Percentiles rank a stretch among this genome's conserved stretches.
Conservation (phyloP, 2,888 invertebrate genomes). For the Periphyllus acericola region DNA sequence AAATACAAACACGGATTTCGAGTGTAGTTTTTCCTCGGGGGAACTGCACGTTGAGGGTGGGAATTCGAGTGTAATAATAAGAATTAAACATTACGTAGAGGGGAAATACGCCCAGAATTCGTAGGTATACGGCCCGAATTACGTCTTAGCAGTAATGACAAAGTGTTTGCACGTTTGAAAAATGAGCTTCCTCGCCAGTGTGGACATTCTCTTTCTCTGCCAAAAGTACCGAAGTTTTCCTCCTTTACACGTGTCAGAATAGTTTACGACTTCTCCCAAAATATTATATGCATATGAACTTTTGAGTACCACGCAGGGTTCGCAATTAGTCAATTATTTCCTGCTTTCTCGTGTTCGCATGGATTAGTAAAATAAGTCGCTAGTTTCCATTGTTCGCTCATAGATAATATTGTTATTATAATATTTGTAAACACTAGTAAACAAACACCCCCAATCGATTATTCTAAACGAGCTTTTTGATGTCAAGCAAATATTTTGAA, state of each 20-base stretch:
- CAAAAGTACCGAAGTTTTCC: neutral
- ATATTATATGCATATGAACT: constrained; percentile 6
- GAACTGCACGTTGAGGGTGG: neutral
- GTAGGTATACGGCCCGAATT: constrained; percentile 4
- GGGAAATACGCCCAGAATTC: neutral
- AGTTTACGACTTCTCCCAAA: neutral
- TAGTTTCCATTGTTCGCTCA: neutral
- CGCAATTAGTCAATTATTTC: neutral
- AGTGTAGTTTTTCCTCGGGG: neutral
- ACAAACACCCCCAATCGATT: neutral
- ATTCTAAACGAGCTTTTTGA: constrained; percentile 13
- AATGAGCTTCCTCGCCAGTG: constrained; percentile 12
- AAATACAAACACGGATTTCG: neutral
- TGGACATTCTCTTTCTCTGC: neutral
- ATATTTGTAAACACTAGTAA: neutral
- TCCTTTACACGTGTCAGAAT: constrained; percentile 21
- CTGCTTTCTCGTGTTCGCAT: neutral
- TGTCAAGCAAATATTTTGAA: constrained; percentile 8
- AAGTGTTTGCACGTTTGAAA: constrained; percentile 40
- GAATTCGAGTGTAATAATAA: constrained; percentile 37
- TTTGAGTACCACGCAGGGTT: neutral
- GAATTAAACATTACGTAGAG: constrained; percentile 37
- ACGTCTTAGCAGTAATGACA: constrained; percentile 44
- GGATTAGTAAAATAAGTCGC: neutral
- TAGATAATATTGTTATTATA: neutral